phyloP scores from a whole-genome alignment of 2,888 invertebrate genomes.

The Pogonocherus hispidulus region DNA sequence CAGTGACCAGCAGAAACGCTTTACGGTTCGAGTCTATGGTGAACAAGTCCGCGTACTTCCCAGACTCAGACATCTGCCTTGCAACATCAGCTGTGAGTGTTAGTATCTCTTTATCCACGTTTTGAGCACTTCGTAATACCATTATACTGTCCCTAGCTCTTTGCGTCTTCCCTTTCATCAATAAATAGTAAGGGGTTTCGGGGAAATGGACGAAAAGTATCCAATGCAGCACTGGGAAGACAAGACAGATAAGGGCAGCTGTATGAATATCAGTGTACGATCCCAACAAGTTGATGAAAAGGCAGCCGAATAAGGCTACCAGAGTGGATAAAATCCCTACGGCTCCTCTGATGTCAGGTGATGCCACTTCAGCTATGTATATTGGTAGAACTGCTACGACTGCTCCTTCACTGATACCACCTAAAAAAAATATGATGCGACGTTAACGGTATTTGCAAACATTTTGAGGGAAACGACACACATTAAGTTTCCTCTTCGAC shows the following conservation, averaged over 20 bases:
- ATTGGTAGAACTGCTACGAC: constrained; percentile 52
- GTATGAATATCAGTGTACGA: constrained; percentile 52
- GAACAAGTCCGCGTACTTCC: constrained; percentile 71
- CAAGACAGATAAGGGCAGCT: constrained; percentile 47
- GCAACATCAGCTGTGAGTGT: constrained; percentile 54
- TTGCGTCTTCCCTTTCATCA: constrained; percentile 54
- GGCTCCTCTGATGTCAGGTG: constrained; percentile 53
- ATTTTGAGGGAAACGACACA: too few relatives aligned
- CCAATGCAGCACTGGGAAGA: constrained; percentile 55
- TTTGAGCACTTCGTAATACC: constrained; percentile 51
- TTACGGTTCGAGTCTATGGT: constrained; percentile 73
- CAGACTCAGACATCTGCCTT: constrained; percentile 63
- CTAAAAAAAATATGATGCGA: too few relatives aligned
- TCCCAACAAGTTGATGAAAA: constrained; percentile 54
- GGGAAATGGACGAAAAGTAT: constrained; percentile 57
- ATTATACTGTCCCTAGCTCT: constrained; percentile 54
- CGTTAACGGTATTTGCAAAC: too few relatives aligned
- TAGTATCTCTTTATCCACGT: constrained; percentile 58
- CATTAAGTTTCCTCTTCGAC: too few relatives aligned
- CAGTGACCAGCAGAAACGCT: constrained; percentile 74
- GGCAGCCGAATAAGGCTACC: constrained; percentile 23
- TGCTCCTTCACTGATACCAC: constrained; percentile 56
- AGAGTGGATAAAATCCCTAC: constrained; percentile 35
- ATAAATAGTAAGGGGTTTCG: constrained; percentile 61
- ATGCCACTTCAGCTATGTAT: constrained; percentile 57